phyloP scores from a whole-genome alignment of 2,113 vertebrate species.

The Phalacrocorax aristotelis region DNA sequence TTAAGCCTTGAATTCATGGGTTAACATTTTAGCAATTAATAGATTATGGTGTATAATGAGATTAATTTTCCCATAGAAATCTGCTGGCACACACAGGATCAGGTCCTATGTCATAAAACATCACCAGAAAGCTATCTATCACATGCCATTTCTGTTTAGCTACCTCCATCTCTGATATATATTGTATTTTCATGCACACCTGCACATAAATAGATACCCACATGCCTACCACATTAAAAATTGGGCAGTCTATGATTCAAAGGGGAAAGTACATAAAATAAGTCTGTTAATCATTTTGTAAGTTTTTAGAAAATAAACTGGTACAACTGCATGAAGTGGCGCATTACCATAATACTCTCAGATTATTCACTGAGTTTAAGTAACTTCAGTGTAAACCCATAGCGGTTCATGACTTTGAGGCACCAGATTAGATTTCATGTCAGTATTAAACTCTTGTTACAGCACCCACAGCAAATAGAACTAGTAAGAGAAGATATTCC shows the following conservation, averaged over 20 bases:
- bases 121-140: background rate
- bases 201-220: constrained; percentile 60
- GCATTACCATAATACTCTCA: background rate
- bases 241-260: background rate
- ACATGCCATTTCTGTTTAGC: background rate
- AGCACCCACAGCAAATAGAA: background rate
- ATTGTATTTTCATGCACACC: constrained; percentile 21
- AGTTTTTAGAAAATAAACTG: background rate
- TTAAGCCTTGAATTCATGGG: background rate
- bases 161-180: background rate
- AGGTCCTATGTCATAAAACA: background rate
- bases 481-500: background rate
- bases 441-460: background rate
- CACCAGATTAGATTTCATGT: background rate
- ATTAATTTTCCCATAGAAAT: background rate
- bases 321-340: background rate
- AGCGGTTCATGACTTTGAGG: background rate
- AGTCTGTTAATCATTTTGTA: background rate
- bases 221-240: background rate
- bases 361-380: background rate
- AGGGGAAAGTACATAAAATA: background rate
- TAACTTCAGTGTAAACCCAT: background rate
- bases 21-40: background rate
- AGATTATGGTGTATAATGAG: background rate
- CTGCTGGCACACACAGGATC: background rate